These are phyloP conservation scores for Hypotaenidia okinawae DNA, from an alignment of 2,797 vertebrate genomes.

Conservation along the genomic window DNA sequence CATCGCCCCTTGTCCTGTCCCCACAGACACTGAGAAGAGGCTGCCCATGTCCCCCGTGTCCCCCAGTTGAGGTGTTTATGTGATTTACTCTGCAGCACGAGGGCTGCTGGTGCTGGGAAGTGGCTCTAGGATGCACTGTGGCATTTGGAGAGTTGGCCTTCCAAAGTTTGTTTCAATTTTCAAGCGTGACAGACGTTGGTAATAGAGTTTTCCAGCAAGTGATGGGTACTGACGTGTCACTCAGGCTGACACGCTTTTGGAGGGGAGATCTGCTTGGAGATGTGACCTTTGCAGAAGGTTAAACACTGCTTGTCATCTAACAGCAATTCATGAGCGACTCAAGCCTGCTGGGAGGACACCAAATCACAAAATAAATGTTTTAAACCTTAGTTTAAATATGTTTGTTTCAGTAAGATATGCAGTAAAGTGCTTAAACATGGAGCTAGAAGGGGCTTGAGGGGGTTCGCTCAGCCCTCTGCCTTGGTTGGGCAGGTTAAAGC, in stretches of 20 bases:
- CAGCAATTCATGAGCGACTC: neutral
- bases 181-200: constrained; percentile 3
- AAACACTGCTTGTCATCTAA: neutral
- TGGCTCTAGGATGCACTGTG: neutral
- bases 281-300: constrained; percentile 24
- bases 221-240: constrained; percentile 3
- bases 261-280: neutral
- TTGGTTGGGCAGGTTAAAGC: neutral
- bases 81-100: neutral
- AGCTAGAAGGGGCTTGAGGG: neutral
- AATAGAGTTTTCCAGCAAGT: constrained; percentile 20
- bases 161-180: constrained; percentile 23
- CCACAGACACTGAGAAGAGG: too few relatives aligned
- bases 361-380: neutral
- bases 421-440: neutral
- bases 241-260: constrained; percentile 21
- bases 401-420: neutral
- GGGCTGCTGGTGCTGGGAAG: neutral
- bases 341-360: neutral
- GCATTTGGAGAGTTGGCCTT: constrained; percentile 15
- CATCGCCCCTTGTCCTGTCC: too few relatives aligned
- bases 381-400: neutral
- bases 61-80: too few relatives aligned
- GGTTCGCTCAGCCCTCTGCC: neutral
- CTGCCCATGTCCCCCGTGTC: too few relatives aligned